These are phyloP conservation scores for Lutraria lutraria DNA, from an alignment of 2,888 invertebrate species.

Conservation along the genomic window DNA sequence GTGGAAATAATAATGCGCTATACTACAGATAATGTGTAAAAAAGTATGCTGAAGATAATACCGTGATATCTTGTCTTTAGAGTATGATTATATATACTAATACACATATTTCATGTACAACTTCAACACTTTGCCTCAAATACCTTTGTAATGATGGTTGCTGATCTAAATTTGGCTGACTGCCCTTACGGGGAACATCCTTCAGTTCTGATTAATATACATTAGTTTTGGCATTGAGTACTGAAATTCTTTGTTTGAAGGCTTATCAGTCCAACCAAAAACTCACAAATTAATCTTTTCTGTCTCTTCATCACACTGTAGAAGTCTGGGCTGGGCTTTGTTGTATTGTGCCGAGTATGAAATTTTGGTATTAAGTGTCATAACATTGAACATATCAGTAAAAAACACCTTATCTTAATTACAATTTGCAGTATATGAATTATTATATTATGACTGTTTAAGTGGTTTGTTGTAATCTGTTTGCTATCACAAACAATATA, in stretches of 20 bases:
- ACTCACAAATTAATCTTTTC: not conserved
- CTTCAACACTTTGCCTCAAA: not conserved
- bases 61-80: not conserved
- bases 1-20: not conserved
- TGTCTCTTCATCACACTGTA: not conserved
- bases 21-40: not conserved
- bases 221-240: conserved; percentile 32
- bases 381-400: not conserved
- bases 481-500: not conserved
- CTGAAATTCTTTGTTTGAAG: not conserved
- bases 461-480: not conserved
- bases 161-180: conserved; percentile 72
- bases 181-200: conserved; percentile 75
- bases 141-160: conserved; percentile 30
- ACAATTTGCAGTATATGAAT: not conserved
- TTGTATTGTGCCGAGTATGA: too few relatives aligned
- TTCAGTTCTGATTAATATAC: conserved; percentile 59
- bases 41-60: too few relatives aligned
- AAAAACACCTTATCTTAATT: not conserved
- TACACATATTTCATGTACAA: not conserved
- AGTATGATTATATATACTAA: not conserved
- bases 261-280: not conserved
- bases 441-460: not conserved
- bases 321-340: too few relatives aligned
- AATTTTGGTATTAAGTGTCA: too few relatives aligned